These are phyloP conservation scores for Myrmecobius fasciatus DNA, from an alignment of 2,113 vertebrate genomes.

Conservation along the genomic window DNA sequence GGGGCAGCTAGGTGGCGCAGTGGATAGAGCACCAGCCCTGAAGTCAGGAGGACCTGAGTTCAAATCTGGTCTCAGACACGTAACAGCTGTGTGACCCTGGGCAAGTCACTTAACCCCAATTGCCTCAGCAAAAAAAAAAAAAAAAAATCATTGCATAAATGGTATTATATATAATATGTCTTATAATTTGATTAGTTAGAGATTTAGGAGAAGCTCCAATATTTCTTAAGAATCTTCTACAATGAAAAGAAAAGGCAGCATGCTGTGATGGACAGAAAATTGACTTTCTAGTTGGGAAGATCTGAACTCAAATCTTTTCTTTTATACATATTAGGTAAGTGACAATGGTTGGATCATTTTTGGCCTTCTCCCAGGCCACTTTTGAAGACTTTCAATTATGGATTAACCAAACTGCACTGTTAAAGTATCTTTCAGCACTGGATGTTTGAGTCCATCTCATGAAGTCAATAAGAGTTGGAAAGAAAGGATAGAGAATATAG, in stretches of 20 bases:
- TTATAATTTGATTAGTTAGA: background rate
- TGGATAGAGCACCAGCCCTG: too few relatives aligned
- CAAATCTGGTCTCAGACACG: too few relatives aligned
- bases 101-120: too few relatives aligned
- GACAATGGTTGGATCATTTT: background rate
- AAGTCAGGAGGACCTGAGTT: too few relatives aligned
- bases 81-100: too few relatives aligned
- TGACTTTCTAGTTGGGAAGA: background rate
- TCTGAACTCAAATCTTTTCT: background rate
- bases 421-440: background rate
- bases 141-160: background rate
- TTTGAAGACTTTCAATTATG: background rate
- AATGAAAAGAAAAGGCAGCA: background rate
- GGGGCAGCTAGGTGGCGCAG: too few relatives aligned
- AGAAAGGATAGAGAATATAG: background rate
- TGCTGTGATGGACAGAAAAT: background rate
- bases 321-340: background rate
- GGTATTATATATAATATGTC: background rate
- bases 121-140: too few relatives aligned
- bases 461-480: background rate
- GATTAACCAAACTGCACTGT: background rate
- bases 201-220: background rate
- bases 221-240: background rate
- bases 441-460: background rate
- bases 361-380: background rate